Conservation (phyloP, 2,797 vertebrate genomes). For the Peromyscus eremicus region DNA sequence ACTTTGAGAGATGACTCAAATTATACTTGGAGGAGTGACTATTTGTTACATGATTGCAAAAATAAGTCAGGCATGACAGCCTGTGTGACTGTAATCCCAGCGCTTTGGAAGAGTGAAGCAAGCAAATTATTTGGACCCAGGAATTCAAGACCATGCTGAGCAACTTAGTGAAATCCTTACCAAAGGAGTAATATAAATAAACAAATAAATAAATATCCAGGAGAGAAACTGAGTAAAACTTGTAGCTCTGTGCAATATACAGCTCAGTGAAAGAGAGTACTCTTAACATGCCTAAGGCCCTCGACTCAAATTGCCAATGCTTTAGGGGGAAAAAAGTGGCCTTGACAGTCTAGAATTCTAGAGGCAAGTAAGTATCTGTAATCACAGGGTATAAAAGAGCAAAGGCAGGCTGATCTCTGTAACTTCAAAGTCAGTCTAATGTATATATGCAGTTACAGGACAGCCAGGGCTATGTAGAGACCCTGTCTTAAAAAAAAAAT, state of each 20-base stretch:
- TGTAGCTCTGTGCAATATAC: not conserved
- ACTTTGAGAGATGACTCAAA: not conserved
- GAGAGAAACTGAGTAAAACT: not conserved
- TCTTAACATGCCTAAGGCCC: not conserved
- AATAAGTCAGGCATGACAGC: not conserved
- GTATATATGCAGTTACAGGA: not conserved
- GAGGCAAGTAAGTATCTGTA: not conserved
- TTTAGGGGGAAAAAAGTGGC: no score
- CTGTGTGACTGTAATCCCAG: not conserved
- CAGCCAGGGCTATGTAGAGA: not conserved
- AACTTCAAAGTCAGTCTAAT: not conserved
- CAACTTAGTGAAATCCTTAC: not conserved
- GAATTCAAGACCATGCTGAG: not conserved
- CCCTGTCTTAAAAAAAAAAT: not conserved
- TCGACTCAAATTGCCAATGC: not conserved
- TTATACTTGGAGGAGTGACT: not conserved
- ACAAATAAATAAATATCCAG: not conserved
- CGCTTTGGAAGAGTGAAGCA: not conserved
- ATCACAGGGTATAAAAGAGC: conserved; percentile 11
- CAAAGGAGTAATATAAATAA: not conserved
- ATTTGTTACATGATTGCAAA: not conserved
- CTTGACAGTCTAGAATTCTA: not conserved
- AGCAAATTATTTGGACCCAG: not conserved
- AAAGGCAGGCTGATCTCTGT: not conserved
- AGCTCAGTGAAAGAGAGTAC: not conserved